Base-by-base conservation (phyloP, 2,113 vertebrate genomes). In the Nesoenas mayeri region DNA sequence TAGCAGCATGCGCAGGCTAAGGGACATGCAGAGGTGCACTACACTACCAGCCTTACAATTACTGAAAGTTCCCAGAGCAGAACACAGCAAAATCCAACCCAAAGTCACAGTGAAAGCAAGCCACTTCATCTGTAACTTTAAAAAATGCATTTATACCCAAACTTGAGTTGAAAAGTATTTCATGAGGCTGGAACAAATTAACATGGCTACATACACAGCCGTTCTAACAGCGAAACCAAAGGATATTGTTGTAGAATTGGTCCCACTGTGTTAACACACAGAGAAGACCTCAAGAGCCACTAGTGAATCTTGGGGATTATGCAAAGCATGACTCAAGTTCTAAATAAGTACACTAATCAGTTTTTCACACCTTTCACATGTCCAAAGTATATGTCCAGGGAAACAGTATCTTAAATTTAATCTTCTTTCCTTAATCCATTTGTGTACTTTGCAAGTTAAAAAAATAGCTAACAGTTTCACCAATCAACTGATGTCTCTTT, bases 201-300 rank as follows among this genome's bases (percentile, higher is more conserved):
- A 56, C 17, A 22, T 24, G 14, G 26, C 29, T 61, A 79, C 21
- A 54, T 3, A 60, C 14, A 10, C 0, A 0, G 53, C 10, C 84
- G 29, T 11, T 80, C n/a, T 67, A 67, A 48, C 2, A 4, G 32
- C 32, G 89, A 72, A 93, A 58, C 2, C 48, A 91, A 79, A 85
- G 32, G 20, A 21, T 6, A 16, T 1, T 65, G 53, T n/a, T 60
- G 89, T 25, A 86, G n/a, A 89, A 91, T 29, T 32, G 36, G 61
- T 72, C 58, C 48, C 0, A 2, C 53, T 91, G 53, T 17, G 44
- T 60, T 85, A 69, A 79, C 15, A 50, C 10, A 36, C 11, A 61
- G 48, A 69, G 5, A 6, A 1, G 18, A 56, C 13, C 53, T 29
- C 0, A 0, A 20, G 13, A 94, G 8, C 16, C 47, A 74, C 18